phyloP scores from a whole-genome alignment of 2,113 vertebrate genomes.

The Formicarius rufipectus region DNA sequence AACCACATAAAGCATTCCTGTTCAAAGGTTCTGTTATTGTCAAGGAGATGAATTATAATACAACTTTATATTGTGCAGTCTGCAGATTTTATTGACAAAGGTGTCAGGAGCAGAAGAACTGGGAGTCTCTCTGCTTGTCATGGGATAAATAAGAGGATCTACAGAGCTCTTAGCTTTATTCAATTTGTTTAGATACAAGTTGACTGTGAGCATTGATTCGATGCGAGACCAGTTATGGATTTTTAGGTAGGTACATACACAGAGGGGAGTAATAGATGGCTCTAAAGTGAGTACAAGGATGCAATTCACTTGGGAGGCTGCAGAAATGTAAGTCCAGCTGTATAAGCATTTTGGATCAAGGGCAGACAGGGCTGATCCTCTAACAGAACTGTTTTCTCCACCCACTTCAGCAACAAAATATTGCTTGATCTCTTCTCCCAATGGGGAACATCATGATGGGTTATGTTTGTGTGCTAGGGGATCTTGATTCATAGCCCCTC shows the following conservation, averaged over 20 bases:
- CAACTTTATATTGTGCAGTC: conserved; percentile 65
- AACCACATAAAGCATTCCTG: conserved; percentile 40
- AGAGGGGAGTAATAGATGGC: conserved; percentile 23
- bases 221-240: conserved; percentile 63
- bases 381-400: background rate
- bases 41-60: conserved; percentile 78
- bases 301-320: background rate
- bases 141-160: conserved; percentile 71
- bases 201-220: conserved; percentile 72
- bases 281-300: conserved; percentile 8
- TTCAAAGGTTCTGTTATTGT: conserved; percentile 61
- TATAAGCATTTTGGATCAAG: background rate
- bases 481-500: background rate
- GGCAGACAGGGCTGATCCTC: background rate
- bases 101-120: conserved; percentile 69
- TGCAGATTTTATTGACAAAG: conserved; percentile 78
- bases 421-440: background rate
- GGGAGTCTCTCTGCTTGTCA: conserved; percentile 70
- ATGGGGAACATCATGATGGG: background rate
- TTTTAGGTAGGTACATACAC: conserved; percentile 51
- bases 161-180: conserved; percentile 68
- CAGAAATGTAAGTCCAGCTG: background rate
- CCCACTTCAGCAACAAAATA: background rate
- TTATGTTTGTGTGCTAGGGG: background rate
- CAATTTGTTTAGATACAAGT: conserved; percentile 75